These are phyloP conservation scores for Heliothis virescens DNA, from an alignment of 1,140 invertebrate species.

Conservation along the genomic window DNA sequence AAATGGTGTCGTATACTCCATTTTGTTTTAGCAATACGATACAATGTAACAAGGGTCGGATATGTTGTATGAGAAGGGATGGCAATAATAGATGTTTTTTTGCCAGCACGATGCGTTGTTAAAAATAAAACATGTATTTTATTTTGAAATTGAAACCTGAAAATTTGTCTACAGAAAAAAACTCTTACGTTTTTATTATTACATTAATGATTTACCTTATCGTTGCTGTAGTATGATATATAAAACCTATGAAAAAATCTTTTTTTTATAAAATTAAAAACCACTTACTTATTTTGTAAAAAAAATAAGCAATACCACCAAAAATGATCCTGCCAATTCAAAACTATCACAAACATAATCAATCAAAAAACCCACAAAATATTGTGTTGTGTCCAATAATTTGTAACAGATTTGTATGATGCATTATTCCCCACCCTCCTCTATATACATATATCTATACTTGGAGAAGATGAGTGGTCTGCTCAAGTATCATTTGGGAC, in stretches of 20 bases:
- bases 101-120: not conserved
- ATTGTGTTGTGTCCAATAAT: constrained; percentile 49
- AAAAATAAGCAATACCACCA: no score
- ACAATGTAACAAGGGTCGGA: constrained; percentile 49
- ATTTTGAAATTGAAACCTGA: not conserved
- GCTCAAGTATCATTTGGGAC: constrained; percentile 56
- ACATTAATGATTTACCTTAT: no score
- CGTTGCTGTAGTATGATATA: no score
- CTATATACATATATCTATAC: constrained; percentile 22
- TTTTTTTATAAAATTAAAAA: no score
- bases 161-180: no score
- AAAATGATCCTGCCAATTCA: not conserved
- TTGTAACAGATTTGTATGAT: constrained; percentile 64
- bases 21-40: constrained; percentile 67
- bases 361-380: constrained; percentile 41
- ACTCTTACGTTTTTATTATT: no score
- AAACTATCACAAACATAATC: not conserved
- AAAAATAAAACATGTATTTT: not conserved
- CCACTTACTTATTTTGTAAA: no score
- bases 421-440: constrained; percentile 27
- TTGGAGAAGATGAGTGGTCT: constrained; percentile 37
- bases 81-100: constrained; percentile 26
- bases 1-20: constrained; percentile 61
- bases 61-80: constrained; percentile 41
- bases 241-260: no score